These are phyloP conservation scores for Pristionchus exspectatus DNA, from an alignment of 2,888 invertebrate genomes.

Conservation along the genomic window DNA sequence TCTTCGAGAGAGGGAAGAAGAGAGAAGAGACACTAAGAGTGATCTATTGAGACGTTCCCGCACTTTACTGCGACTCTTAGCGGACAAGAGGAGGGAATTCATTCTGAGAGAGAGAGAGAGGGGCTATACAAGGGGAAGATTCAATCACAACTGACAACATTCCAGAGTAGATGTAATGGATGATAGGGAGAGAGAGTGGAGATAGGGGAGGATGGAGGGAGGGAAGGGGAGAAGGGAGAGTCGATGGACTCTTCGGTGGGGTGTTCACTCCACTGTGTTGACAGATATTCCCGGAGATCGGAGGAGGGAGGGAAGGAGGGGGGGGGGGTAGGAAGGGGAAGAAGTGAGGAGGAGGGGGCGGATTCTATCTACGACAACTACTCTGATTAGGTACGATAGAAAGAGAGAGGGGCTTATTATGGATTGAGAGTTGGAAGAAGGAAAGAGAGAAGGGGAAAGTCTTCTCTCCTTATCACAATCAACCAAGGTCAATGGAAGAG, in stretches of 20 bases:
- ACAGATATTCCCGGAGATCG: conserved; percentile 27
- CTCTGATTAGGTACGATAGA: not conserved
- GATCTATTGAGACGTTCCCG: conserved; percentile 41
- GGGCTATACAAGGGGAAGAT: conserved; percentile 32
- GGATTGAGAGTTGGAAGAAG: conserved; percentile 8
- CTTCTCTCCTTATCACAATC: conserved; percentile 42
- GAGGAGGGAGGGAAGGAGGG: not conserved
- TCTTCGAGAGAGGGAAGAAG: not conserved
- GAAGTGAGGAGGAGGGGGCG: conserved; percentile 32
- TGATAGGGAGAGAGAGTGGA: conserved; percentile 1
- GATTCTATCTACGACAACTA: conserved; percentile 26
- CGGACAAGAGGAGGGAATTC: not conserved
- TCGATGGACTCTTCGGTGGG: conserved; percentile 19
- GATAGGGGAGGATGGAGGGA: not conserved
- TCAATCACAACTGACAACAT: conserved; percentile 39
- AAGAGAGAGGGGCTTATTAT: conserved; percentile 25
- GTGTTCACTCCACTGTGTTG: conserved; percentile 17
- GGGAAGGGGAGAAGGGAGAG: not conserved
- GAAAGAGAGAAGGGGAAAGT: conserved; percentile 36
- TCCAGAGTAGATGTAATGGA: conserved; percentile 46
- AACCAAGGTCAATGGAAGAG: conserved; percentile 32
- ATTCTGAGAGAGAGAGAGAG: not conserved
- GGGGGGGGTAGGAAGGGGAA: not conserved
- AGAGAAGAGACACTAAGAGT: conserved; percentile 2
- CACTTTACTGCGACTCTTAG: conserved; percentile 20